Conservation (phyloP, 2,888 invertebrate genomes). For the Steinernema carpocapsae region DNA sequence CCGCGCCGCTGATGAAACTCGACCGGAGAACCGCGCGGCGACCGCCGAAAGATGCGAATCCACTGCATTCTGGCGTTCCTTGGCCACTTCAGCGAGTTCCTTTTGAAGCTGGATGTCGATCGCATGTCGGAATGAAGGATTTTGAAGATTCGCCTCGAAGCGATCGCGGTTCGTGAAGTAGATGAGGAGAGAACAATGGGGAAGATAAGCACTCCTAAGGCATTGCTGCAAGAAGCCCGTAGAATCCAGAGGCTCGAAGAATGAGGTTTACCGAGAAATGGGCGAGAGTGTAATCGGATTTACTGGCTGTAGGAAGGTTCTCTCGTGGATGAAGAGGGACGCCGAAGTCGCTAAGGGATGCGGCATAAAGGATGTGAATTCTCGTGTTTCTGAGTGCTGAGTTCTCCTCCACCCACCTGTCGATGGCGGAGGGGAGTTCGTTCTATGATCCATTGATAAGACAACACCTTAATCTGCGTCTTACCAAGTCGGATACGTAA, state of each 20-base stretch:
- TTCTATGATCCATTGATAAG: not conserved
- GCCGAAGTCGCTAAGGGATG: constrained; percentile 10
- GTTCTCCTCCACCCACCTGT: not conserved
- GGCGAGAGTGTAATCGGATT: constrained; percentile 24
- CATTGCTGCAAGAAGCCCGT: not conserved
- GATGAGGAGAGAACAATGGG: constrained; percentile 59
- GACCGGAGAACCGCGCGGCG: constrained; percentile 48
- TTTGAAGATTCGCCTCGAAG: constrained; percentile 54
- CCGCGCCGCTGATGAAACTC: constrained; percentile 41
- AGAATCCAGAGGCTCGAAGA: not conserved
- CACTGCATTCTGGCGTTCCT: not conserved
- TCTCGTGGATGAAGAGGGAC: not conserved
- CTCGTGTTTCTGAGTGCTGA: not conserved
- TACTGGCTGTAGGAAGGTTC: not conserved
- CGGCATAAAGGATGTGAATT: constrained; percentile 20
- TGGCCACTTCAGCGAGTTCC: not conserved
- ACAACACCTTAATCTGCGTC: not conserved
- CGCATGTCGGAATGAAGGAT: constrained; percentile 41
- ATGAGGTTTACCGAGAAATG: constrained; percentile 5
- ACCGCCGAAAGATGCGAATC: constrained; percentile 43
- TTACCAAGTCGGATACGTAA: constrained; percentile 61
- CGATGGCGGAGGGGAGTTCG: not conserved
- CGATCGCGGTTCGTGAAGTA: constrained; percentile 66
- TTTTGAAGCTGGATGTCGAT: constrained; percentile 2
- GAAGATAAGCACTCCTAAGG: constrained; percentile 42